Evolutionary conservation across 2,888 invertebrate species (phyloP), one percentile per base, ranked within the genome.

Genomic region (Tetheella fluctuosa): DNA sequence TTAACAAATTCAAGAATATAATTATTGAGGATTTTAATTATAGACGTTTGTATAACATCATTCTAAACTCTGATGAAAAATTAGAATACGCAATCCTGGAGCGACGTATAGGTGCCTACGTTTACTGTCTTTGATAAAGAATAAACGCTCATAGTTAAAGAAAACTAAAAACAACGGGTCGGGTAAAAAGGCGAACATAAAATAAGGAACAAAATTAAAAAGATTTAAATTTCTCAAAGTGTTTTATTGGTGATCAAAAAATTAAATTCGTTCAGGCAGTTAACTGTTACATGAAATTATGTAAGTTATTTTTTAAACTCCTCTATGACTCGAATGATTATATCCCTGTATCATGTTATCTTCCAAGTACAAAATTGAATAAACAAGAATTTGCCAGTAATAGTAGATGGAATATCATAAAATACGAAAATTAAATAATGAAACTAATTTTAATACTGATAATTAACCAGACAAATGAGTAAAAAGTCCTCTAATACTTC

Each of bases 201-300:
- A n/a, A n/a, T n/a, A n/a, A 17, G 42, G 7, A 42, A 17, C 1
- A 10, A 48, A 48, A 20, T 15, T 15, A 25, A 53, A 66, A 65
- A 34, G 10, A 63, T 62, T 64, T 58, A 59, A 62, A 59, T 63
- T 67, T 42, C 37, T 59, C 30, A 58, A 55, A 37, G 37, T 62
- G 54, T 65, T 76, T 71, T 67, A 71, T 71, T 76, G 65, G 58
- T 73, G 67, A 59, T 67, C 59, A 68, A 70, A 70, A 63, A 65
- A 67, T 64, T 81, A 84, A 84, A 85, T 84, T 84, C 83, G 82
- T 72, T 63, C 60, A 68, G 81, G 80, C 81, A 83, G 82, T 83
- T 67, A 57, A 56, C 34, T 58, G 8, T 48, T 59, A 52, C 58
- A 54, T 61, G 61, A 7, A 37, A 37, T 20, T 28, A 34, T 55